These are phyloP conservation scores for Ennomos erosarius DNA, from an alignment of 2,888 invertebrate genomes.

Conservation along the genomic window DNA sequence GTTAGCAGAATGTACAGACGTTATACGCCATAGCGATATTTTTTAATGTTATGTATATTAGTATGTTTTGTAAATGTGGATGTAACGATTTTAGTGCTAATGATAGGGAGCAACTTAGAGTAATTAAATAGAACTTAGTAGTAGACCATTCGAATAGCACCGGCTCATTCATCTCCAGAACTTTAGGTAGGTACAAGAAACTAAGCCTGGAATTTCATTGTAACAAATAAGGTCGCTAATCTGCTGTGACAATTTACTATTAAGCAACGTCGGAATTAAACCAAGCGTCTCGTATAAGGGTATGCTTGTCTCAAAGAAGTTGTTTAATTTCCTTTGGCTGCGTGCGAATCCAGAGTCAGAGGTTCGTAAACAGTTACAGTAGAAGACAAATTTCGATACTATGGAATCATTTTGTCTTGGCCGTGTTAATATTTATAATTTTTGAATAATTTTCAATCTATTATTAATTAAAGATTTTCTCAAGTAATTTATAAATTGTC, in stretches of 20 bases:
- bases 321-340: conserved; percentile 2
- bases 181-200: conserved; percentile 41
- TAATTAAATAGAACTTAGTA: conserved; percentile 42
- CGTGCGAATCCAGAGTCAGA: too few relatives aligned
- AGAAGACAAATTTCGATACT: too few relatives aligned
- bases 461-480: too few relatives aligned
- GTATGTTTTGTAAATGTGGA: too few relatives aligned
- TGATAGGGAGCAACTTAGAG: conserved; percentile 45
- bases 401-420: too few relatives aligned
- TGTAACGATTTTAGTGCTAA: conserved; percentile 41
- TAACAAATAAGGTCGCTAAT: conserved; percentile 63
- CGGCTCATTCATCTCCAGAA: conserved; percentile 42
- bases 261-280: conserved; percentile 49
- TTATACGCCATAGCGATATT: too few relatives aligned
- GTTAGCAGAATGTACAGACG: too few relatives aligned
- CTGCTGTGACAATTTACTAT: conserved; percentile 68
- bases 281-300: conserved; percentile 37
- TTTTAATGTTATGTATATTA: too few relatives aligned
- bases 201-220: conserved; percentile 55
- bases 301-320: conserved; percentile 3
- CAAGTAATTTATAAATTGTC: too few relatives aligned
- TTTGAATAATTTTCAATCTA: too few relatives aligned
- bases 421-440: too few relatives aligned
- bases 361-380: too few relatives aligned
- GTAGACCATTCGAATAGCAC: conserved; percentile 38